Conservation (phyloP, 2,888 invertebrate species). For the Heteropelma amictum region DNA sequence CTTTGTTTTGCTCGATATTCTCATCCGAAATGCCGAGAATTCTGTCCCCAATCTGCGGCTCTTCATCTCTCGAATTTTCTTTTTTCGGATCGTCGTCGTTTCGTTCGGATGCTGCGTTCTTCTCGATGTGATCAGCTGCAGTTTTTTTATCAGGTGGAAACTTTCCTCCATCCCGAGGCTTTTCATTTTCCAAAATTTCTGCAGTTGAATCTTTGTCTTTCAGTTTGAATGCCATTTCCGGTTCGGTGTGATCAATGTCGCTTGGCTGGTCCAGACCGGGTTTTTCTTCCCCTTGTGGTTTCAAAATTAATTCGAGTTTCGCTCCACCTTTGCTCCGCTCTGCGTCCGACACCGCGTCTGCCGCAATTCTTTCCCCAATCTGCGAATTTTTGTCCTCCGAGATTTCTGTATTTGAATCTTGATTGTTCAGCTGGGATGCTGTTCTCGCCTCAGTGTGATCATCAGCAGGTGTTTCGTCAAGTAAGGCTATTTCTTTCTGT, state of each 20-base stretch:
- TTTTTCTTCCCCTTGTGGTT: too few species aligned
- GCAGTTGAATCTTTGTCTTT: too few species aligned
- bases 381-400: background rate
- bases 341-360: too few species aligned
- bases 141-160: background rate
- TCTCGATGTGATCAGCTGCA: background rate
- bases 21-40: background rate
- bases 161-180: too few species aligned
- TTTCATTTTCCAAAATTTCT: too few species aligned
- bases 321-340: too few species aligned
- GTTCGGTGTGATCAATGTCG: too few species aligned
- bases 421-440: background rate
- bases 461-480: background rate
- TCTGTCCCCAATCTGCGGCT: background rate
- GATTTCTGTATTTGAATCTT: background rate
- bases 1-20: too few species aligned
- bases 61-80: background rate
- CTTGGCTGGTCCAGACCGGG: too few species aligned
- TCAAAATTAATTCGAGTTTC: too few species aligned
- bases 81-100: background rate
- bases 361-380: rapidly evolving
- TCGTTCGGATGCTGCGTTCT: background rate
- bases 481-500: background rate
- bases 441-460: background rate
- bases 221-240: too few species aligned